These are phyloP conservation scores for Drosophila mettleri DNA, from an alignment of 2,888 invertebrate genomes.

Conservation along the genomic window DNA sequence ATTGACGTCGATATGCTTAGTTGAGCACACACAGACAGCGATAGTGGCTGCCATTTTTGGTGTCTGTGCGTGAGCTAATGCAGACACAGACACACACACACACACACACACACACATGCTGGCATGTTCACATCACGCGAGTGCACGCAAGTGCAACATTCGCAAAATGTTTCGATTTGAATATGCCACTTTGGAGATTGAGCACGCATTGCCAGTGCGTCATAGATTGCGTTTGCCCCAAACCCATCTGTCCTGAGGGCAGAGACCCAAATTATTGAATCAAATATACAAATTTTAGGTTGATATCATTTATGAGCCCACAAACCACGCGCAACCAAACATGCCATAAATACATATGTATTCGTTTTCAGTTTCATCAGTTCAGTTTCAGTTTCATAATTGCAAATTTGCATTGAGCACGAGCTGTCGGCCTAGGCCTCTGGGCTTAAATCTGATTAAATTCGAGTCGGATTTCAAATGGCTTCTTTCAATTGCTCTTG, in stretches of 20 bases:
- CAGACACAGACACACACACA: constrained; percentile 13
- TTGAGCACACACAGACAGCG: constrained; percentile 66
- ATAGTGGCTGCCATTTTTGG: constrained; percentile 62
- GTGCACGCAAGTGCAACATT: constrained; percentile 44
- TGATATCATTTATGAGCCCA: constrained; percentile 38
- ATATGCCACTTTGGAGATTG: constrained; percentile 67
- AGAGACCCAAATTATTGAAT: constrained; percentile 42
- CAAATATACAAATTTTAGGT: constrained; percentile 36
- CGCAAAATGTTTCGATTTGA: constrained; percentile 58
- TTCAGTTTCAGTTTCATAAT: constrained; percentile 49
- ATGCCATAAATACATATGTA: neutral
- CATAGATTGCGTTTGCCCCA: constrained; percentile 55
- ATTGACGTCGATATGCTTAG: constrained; percentile 84
- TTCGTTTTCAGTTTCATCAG: constrained; percentile 21
- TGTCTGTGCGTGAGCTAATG: constrained; percentile 48
- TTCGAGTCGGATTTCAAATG: constrained; percentile 20
- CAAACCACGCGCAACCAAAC: neutral
- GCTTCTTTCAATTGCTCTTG: constrained; percentile 32
- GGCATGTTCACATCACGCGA: constrained; percentile 5
- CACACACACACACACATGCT: constrained; percentile 3
- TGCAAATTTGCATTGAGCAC: constrained; percentile 16
- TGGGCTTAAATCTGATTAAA: constrained; percentile 2
- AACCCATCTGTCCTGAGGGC: constrained; percentile 10
- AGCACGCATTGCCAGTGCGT: constrained; percentile 51
- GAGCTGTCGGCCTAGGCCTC: neutral